A percentile compares a stretch with the other conserved stretches of the same genome.
Evolutionary conservation across 1,140 invertebrate species (phyloP).

Genomic region (Episyrphus balteatus): DNA sequence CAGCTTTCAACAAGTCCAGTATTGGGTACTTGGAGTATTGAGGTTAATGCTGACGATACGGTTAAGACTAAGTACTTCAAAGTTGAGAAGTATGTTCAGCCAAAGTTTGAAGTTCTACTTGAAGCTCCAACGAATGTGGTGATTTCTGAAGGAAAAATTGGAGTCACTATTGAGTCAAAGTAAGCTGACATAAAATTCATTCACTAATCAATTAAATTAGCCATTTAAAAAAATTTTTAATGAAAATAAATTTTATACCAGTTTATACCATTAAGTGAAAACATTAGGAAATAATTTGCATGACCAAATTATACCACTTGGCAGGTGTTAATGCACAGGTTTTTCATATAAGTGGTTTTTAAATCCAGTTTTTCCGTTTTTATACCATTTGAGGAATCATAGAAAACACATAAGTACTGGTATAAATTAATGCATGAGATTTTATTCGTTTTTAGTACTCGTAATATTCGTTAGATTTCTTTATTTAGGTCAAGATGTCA

Average conservation of each 20-base stretch:
- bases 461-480: too few species aligned
- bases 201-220: slow-evolving; percentile 50
- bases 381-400: too few species aligned
- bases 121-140: slow-evolving; percentile 69
- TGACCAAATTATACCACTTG: too few species aligned
- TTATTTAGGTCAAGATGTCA: too few species aligned
- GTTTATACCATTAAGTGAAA: slow-evolving; percentile 3
- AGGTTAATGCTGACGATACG: slow-evolving; percentile 37
- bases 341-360: too few species aligned
- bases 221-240: not conserved
- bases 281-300: too few species aligned
- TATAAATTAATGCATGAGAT: too few species aligned
- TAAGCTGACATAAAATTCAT: slow-evolving; percentile 55
- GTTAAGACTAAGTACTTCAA: slow-evolving; percentile 18
- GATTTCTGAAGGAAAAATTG: slow-evolving; percentile 68
- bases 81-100: slow-evolving; percentile 78
- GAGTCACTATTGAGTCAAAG: slow-evolving; percentile 68
- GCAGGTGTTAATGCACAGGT: too few species aligned
- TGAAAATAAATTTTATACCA: slow-evolving; percentile 36
- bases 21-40: slow-evolving; percentile 79
- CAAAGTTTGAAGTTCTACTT: slow-evolving; percentile 80
- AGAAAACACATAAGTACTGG: too few species aligned
- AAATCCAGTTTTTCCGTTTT: too few species aligned
- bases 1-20: slow-evolving; percentile 71
- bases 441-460: too few species aligned